These are phyloP conservation scores for Lota lota DNA, from an alignment of 2,113 vertebrate species.

Conservation along the genomic window DNA sequence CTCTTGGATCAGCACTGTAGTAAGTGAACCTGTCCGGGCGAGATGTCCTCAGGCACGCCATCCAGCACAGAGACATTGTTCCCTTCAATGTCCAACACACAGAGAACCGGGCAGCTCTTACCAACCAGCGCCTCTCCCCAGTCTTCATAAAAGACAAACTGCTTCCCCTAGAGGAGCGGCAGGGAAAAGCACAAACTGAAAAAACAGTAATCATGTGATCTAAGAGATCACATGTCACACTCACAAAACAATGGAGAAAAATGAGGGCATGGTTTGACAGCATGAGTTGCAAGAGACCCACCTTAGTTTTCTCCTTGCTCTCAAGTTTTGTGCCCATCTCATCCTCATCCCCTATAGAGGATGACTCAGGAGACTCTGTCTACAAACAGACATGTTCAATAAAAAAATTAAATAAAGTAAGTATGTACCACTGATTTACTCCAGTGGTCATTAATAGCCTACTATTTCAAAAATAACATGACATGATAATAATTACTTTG, in stretches of 20 bases:
- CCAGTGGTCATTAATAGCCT: too few species aligned
- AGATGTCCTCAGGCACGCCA: slow-evolving; percentile 83
- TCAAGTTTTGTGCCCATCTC: slow-evolving; percentile 47
- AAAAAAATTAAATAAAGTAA: not conserved
- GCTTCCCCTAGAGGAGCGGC: slow-evolving; percentile 74
- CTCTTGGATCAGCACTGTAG: slow-evolving; percentile 15
- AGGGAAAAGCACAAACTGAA: not conserved
- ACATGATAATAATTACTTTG: too few species aligned
- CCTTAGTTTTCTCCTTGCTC: slow-evolving; percentile 70
- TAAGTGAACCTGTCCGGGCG: slow-evolving; percentile 85
- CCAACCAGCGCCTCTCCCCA: slow-evolving; percentile 86
- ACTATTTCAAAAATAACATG: not conserved
- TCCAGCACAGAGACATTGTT: slow-evolving; percentile 85
- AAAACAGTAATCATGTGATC: not conserved
- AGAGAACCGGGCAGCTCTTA: slow-evolving; percentile 82
- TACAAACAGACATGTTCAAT: slow-evolving; percentile 26
- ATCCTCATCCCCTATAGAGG: slow-evolving; percentile 67
- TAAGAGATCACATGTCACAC: not conserved
- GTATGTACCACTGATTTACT: not conserved
- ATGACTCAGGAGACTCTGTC: slow-evolving; percentile 63
- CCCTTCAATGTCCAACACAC: slow-evolving; percentile 83
- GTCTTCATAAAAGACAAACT: slow-evolving; percentile 86
- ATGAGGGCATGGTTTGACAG: not conserved
- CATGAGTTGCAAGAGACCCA: slow-evolving; percentile 21
- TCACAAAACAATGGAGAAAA: not conserved